Conservation (phyloP, 2,113 vertebrate species). For the Syngnathoides biaculeatus region DNA sequence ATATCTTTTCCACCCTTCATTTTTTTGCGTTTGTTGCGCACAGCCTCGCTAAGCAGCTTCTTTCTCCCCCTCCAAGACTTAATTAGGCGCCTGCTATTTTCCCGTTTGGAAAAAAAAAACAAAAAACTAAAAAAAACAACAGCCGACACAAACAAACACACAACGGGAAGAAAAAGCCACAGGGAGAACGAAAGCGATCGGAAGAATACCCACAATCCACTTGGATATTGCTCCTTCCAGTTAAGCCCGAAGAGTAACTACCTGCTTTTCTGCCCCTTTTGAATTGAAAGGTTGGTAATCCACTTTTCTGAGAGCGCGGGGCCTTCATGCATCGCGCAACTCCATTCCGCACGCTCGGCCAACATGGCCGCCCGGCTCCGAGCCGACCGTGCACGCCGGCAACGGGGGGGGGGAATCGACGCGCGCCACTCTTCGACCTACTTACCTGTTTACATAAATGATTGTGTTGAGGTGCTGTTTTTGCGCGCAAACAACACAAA, state of each 20-base stretch:
- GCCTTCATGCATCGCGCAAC: constrained; percentile 14
- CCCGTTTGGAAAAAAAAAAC: constrained; percentile 42
- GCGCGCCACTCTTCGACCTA: background rate
- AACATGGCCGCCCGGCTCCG: background rate
- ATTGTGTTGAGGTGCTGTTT: background rate
- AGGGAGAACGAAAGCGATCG: constrained; percentile 12
- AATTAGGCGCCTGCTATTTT: constrained; percentile 56
- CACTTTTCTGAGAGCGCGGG: background rate
- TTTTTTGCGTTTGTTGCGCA: background rate
- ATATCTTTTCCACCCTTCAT: background rate
- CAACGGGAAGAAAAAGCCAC: constrained; percentile 31
- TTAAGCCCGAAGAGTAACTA: constrained; percentile 43
- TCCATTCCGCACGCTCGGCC: constrained; percentile 7
- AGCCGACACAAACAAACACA: constrained; percentile 37
- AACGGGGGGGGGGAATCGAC: background rate
- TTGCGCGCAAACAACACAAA: constrained; percentile 1
- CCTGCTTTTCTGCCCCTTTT: constrained; percentile 10
- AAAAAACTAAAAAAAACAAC: too few relatives aligned
- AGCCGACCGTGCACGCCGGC: background rate
- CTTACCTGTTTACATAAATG: constrained; percentile 7
- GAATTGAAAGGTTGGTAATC: constrained; percentile 31
- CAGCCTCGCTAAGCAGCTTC: constrained; percentile 6
- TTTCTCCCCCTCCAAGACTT: constrained; percentile 47
- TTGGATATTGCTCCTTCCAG: constrained; percentile 34
- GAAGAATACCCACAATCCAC: constrained; percentile 35